Evolutionary conservation across 2,888 invertebrate genomes (phyloP), one percentile per base, ranked within the genome.

Genomic region (Hanleya hanleyi): DNA sequence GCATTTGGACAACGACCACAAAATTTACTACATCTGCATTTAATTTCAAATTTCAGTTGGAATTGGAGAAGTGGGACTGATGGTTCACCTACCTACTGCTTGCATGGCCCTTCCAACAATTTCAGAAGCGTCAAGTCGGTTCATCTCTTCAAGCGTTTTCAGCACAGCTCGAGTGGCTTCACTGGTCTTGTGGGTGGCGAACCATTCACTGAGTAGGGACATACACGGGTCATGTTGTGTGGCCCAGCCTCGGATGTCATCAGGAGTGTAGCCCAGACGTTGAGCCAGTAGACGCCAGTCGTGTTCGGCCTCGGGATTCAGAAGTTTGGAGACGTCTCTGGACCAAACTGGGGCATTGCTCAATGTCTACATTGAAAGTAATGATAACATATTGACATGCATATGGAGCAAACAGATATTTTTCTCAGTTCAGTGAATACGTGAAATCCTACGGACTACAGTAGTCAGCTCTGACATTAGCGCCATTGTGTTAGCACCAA

Each of bases 151-250:
- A 9, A 90, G 80, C n/a, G 78, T 76, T n/a, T 79, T 84, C 50
- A 88, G 75, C 12, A 90, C 77, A 29, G 83, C 88, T 68, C 77
- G 74, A 5, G 81, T 84, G 5, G 83, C 83, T 72, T 89, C 89
- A 67, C 85, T 82, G 9, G 86, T 87, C 73, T 86, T 89, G 74
- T 87, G 85, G 15, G 84, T 86, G 66, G 88, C 83, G 74, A 86
- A 90, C 88, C 88, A 90, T 74, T 89, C 88, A 77, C 84, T 86
- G 18, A 90, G 78, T 76, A 89, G 69, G 5, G 85, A 81, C 87
- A 89, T 86, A 70, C 87, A 88, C 2, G 89, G 89, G 71, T 89
- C 88, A 26, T 84, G 71, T 67, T 87, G 87, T 61, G 83, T 85
- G 2, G 88, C 84, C 88, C 88, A 89, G 22, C 79, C 84, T 69